Percentiles rank a stretch among this genome's conserved stretches.
Evolutionary conservation across 2,113 vertebrate genomes (phyloP).

Genomic region (Microcebus ravelobensis): DNA sequence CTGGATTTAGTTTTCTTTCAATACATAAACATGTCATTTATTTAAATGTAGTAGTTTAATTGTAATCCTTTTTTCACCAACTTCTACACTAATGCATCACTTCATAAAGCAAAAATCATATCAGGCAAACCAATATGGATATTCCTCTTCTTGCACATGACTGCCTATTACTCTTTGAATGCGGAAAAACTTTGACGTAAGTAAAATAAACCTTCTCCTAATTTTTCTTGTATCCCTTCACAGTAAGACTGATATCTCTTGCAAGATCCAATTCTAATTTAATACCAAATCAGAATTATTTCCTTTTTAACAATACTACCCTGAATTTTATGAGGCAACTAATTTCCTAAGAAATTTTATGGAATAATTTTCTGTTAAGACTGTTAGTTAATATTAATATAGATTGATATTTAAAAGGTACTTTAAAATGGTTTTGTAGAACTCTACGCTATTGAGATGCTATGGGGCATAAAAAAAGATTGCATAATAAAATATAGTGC

Average conservation of each 20-base stretch:
- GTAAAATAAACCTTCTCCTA: slow-evolving; percentile 41
- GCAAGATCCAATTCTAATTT: slow-evolving; percentile 25
- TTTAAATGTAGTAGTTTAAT: background rate
- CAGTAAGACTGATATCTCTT: slow-evolving; percentile 55
- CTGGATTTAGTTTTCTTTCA: background rate
- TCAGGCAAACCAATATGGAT: background rate
- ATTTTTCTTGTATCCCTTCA: slow-evolving; percentile 60
- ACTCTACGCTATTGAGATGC: background rate
- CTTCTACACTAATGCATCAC: background rate
- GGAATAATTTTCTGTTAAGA: slow-evolving; percentile 41
- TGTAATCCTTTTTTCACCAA: background rate
- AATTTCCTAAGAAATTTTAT: slow-evolving; percentile 58
- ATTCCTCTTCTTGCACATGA: background rate
- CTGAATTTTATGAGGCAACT: slow-evolving; percentile 11
- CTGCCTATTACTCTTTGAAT: slow-evolving; percentile 47
- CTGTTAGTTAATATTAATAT: slow-evolving; percentile 31
- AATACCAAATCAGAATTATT: slow-evolving; percentile 23
- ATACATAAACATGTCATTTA: background rate
- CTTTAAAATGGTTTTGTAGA: slow-evolving; percentile 30
- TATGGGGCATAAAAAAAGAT: background rate
- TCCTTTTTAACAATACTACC: slow-evolving; percentile 23
- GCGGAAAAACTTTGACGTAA: slow-evolving; percentile 40
- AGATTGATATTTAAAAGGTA: background rate
- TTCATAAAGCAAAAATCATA: slow-evolving; percentile 16
- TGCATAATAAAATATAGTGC: background rate